A percentile compares a stretch with the other conserved stretches of the same genome.
Conservation (phyloP, 2,888 invertebrate species). For the Charanyca ferruginea region DNA sequence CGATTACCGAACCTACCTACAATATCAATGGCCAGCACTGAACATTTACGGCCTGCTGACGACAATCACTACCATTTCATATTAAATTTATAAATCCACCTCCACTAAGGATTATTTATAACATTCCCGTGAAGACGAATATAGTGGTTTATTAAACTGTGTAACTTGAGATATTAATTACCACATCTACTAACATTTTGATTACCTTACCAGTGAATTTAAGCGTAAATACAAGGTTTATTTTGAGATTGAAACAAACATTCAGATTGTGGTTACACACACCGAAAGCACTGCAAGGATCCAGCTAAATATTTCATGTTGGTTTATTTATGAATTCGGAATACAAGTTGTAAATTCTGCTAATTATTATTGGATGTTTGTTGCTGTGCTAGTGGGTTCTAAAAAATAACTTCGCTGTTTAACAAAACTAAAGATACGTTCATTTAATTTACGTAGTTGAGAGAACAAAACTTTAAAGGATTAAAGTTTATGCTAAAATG, state of each 20-base stretch:
- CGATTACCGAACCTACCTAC: conserved; percentile 32
- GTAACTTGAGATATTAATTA: conserved; percentile 42
- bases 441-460: conserved; percentile 3
- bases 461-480: background rate
- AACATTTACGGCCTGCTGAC: conserved; percentile 18
- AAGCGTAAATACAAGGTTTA: conserved; percentile 40
- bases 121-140: conserved; percentile 6
- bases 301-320: conserved; percentile 41
- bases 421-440: background rate
- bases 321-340: conserved; percentile 41
- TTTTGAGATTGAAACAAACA: conserved; percentile 43
- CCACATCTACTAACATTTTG: conserved; percentile 35
- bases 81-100: conserved; percentile 9
- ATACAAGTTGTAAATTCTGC: conserved; percentile 16
- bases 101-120: conserved; percentile 10
- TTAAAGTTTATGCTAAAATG: background rate
- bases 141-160: conserved; percentile 23
- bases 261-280: conserved; percentile 48
- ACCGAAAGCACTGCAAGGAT: conserved; percentile 48
- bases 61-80: conserved; percentile 7
- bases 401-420: background rate
- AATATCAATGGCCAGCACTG: conserved; percentile 9
- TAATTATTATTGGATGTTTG: conserved; percentile 16
- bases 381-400: background rate
- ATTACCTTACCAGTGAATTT: conserved; percentile 41